phyloP scores from a whole-genome alignment of 2,888 invertebrate genomes.

The Meta bourneti region DNA sequence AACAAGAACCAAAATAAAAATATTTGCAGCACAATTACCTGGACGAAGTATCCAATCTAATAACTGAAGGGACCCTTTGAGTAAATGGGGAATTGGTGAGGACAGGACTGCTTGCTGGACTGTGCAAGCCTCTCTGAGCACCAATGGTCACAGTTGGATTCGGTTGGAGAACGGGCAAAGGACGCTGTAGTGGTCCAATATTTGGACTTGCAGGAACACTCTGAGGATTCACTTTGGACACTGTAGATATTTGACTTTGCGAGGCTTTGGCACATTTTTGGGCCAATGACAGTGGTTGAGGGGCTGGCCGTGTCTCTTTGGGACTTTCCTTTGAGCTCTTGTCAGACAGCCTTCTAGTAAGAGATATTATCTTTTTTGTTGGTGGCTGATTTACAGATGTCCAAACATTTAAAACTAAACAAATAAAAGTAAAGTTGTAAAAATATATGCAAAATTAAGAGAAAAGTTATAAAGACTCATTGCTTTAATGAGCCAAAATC shows the following conservation, averaged over 20 bases:
- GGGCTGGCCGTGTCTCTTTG: conserved; percentile 8
- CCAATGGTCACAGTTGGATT: conserved; percentile 49
- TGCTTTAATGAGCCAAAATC: no score
- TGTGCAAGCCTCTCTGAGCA: conserved; percentile 57
- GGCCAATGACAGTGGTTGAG: conserved; percentile 77
- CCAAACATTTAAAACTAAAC: conserved; percentile 78
- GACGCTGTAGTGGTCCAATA: conserved; percentile 70
- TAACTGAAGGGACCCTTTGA: conserved; percentile 28
- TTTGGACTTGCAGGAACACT: conserved; percentile 53
- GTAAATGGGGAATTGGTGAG: conserved; percentile 7
- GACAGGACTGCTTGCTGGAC: conserved; percentile 43
- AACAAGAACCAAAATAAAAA: no score
- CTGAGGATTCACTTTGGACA: conserved; percentile 46
- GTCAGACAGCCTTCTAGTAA: conserved; percentile 49
- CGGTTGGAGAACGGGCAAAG: conserved; percentile 36
- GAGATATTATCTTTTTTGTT: conserved; percentile 51
- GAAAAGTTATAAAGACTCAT: no score
- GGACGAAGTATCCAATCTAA: conserved; percentile 39
- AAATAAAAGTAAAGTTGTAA: no score
- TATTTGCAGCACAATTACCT: conserved; percentile 28
- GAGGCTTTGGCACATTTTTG: conserved; percentile 78
- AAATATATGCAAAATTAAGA: no score
- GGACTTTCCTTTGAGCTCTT: conserved; percentile 58
- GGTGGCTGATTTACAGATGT: conserved; percentile 74
- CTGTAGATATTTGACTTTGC: conserved; percentile 61